Evolutionary conservation across 2,113 vertebrate species (phyloP), one percentile per base, ranked within the genome.

Genomic region (Varanus salvator): DNA sequence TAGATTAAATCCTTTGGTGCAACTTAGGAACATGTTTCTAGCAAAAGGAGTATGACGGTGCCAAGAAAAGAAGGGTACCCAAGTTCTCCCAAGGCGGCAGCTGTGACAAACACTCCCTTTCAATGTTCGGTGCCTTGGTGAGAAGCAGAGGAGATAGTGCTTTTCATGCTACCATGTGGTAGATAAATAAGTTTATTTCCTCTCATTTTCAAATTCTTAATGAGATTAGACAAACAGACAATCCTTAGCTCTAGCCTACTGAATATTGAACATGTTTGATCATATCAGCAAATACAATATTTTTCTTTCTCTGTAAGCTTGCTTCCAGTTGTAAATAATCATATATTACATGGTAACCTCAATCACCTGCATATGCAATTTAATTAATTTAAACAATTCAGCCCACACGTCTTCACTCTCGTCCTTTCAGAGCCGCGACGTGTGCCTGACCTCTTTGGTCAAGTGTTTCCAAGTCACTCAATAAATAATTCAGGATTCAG

Each of bases 191-290:
- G 91, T 93, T 94, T 34, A 87, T 95, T 94, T 93, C 92, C 78
- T 91, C 94, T 90, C 85, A 86, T 91, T 90, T 90, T 66, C 90
- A 92, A 93, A 93, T 81, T 88, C 87, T 90, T 94, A 80, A 3
- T 89, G 80, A 90, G 89, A 77, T n/a, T 29, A 89, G 90, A 75
- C 50, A 83, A 94, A 90, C 25, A 88, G 82, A 72, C 38, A 29
- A 0, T 1, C 86, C 93, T 92, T 90, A 68, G 83, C 29, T 71
- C 85, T 89, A 8, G 1, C 85, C 78, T 87, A 5, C 64, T 84
- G 91, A 92, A 90, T 80, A 25, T 44, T 89, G 71, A 91, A 68
- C 85, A 89, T 93, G 87, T 94, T 95, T 95, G 93, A 91, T 88
- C 93, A 87, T 87, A 92, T 92, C 81, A 87, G 81, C 88, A 95